Base-by-base conservation (phyloP, 1,140 invertebrate genomes). In the Matsumurasca onukii region DNA sequence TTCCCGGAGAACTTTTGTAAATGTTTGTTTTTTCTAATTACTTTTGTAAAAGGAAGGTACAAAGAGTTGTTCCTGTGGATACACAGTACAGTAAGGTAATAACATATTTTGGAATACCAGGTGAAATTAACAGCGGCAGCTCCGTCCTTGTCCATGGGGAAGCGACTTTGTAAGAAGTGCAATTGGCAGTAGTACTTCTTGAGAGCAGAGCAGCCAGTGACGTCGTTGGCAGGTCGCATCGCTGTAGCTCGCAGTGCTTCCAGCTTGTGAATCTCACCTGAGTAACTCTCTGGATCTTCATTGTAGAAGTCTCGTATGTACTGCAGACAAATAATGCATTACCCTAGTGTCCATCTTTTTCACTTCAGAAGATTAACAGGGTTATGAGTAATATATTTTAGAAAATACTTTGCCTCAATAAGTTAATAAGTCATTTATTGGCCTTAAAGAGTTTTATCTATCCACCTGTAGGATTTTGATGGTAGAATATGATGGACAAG, bases 101-200 rank as follows among this genome's bases (percentile, higher is more conserved):
- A n/a, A n/a, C n/a, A n/a, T n/a, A n/a, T n/a, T n/a, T n/a, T n/a
- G n/a, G 34, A 75, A 82, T 84, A 93, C 95, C 95, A 98, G 65
- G 89, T 87, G 80, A 97, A 97, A 49, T 86, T 84, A 45, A 91
- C 86, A 24, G 91, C 87, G 34, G 87, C 88, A 39, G 87, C 84
- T 74, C 91, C 91, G 70, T 88, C 89, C 75, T 90, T 88, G 34
- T 86, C 86, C 87, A 97, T 93, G 0, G 95, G 95, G 82, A 98
- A 98, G 73, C 97, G 83, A 73, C 91, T 97, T 75, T 95, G 90
- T 52, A 99, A 84, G n/a, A 95, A 94, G 78, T 94, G 88, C 57
- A 99, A 82, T 80, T 99, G 98, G 73, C 93, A 94, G 80, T 94
- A 98, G 79, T 99, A 99, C 76, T 91, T 90, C 77, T 97, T 97